Base-by-base conservation (phyloP, 2,888 invertebrate species). In the Standfussiana lucernea region DNA sequence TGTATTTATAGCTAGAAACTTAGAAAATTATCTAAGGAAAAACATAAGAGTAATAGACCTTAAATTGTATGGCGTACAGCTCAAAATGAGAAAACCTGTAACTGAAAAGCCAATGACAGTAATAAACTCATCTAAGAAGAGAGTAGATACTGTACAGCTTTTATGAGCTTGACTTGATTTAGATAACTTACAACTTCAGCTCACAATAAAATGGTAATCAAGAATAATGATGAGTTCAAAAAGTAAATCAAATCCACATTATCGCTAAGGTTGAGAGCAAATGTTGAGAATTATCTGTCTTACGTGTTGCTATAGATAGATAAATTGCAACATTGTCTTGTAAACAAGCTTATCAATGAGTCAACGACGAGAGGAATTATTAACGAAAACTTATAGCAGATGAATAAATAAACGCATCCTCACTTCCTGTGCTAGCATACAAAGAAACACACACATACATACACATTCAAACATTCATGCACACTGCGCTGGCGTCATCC, bases 321-420 rank as follows among this genome's bases (percentile, higher is more conserved):
- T n/a, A n/a, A 59, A 69, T 84, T 75, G 79, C 79, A 82, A 77
- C 82, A 67, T 45, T 72, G 81, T 86, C 71, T 84, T 80, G 82
- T 77, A 80, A 86, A 82, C 69, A 86, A 69, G 66, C 78, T 80
- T 79, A 86, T 86, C 84, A 82, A 74, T 79, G 83, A 86, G 64
- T 86, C 83, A 83, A 72, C 79, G 66, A 18, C 28, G 61, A 84
- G 53, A 65, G 72, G 81, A 86, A 84, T 86, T 75, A 80, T 76
- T 83, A 82, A 80, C 75, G 78, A 83, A 86, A 87, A 88, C 79
- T 83, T 80, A 79, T 71, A 81, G 76, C 84, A 88, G 85, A 88
- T 86, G 86, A 88, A 88, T 85, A 88, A 88, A 88, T 86, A 88
- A 82, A 80, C 77, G 81, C 79, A 85, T 86, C 80, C 82, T 88